phyloP scores from a whole-genome alignment of 2,888 invertebrate species.

The Euphydryas editha region DNA sequence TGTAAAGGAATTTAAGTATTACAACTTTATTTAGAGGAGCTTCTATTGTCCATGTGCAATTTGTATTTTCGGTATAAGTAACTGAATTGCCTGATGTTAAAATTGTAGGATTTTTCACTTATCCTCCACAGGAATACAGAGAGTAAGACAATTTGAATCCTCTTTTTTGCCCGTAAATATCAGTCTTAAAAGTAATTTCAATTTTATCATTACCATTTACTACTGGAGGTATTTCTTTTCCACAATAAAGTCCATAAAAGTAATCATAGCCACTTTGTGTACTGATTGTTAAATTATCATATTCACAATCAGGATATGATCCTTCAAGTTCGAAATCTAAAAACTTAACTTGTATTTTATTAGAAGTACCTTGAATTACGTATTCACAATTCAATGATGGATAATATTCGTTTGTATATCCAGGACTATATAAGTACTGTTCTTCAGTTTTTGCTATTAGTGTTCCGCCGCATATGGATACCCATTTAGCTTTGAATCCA shows the following conservation, averaged over 20 bases:
- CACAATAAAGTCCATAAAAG: slow-evolving; percentile 54
- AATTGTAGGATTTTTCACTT: slow-evolving; percentile 83
- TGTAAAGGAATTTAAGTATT: slow-evolving; percentile 84
- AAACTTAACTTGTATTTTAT: slow-evolving; percentile 82
- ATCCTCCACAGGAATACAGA: slow-evolving; percentile 88
- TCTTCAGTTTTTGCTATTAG: slow-evolving; percentile 79
- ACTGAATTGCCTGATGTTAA: slow-evolving; percentile 79
- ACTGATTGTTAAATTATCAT: slow-evolving; percentile 83
- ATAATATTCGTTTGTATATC: slow-evolving; percentile 87
- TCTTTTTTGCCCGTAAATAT: slow-evolving; percentile 74
- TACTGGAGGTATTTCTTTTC: slow-evolving; percentile 64
- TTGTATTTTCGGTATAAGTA: slow-evolving; percentile 79
- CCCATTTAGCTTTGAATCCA: slow-evolving; percentile 89
- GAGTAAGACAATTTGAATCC: slow-evolving; percentile 86
- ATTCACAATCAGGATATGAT: slow-evolving; percentile 61
- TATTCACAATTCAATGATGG: slow-evolving; percentile 86
- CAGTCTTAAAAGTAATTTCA: slow-evolving; percentile 82
- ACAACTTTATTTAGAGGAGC: slow-evolving; percentile 87
- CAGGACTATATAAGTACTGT: slow-evolving; percentile 87
- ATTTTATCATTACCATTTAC: slow-evolving; percentile 59
- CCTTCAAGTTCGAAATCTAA: slow-evolving; percentile 82
- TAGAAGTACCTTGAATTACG: slow-evolving; percentile 76
- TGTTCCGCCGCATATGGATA: slow-evolving; percentile 88
- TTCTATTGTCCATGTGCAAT: slow-evolving; percentile 91
- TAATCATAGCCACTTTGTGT: slow-evolving; percentile 45